Conservation (phyloP, 2,888 invertebrate species). For the Keiferia lycopersicella region DNA sequence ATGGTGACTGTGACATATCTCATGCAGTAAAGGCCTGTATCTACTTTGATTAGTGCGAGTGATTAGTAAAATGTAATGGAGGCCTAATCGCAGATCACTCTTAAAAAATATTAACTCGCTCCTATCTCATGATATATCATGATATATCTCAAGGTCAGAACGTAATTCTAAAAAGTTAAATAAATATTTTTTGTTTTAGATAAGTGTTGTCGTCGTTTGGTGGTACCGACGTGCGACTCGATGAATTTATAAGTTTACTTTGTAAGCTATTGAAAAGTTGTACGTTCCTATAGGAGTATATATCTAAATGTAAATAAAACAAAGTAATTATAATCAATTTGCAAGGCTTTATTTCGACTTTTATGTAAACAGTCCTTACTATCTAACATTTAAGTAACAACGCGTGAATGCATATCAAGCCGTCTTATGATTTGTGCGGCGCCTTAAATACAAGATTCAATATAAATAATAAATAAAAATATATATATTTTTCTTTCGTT, state of each 20-base stretch:
- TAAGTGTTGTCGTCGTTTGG: no score
- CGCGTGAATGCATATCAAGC: slow-evolving; percentile 68
- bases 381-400: slow-evolving; percentile 77
- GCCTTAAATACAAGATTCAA: slow-evolving; percentile 47
- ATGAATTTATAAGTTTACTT: slow-evolving; percentile 2
- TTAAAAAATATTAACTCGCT: no score
- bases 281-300: slow-evolving; percentile 22
- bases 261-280: not conserved
- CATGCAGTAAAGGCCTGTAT: no score
- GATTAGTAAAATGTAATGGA: no score
- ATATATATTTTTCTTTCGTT: slow-evolving; percentile 43
- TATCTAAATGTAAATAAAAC: slow-evolving; percentile 51
- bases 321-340: slow-evolving; percentile 56
- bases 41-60: no score
- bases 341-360: slow-evolving; percentile 77
- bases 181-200: no score
- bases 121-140: no score
- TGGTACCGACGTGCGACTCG: no score
- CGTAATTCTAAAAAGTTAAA: no score
- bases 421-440: slow-evolving; percentile 54
- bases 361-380: slow-evolving; percentile 72
- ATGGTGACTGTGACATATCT: no score
- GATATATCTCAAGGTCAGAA: no score
- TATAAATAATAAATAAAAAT: slow-evolving; percentile 55
- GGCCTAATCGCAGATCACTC: no score